phyloP scores from a whole-genome alignment of 2,797 vertebrate genomes.

The Artibeus lituratus region DNA sequence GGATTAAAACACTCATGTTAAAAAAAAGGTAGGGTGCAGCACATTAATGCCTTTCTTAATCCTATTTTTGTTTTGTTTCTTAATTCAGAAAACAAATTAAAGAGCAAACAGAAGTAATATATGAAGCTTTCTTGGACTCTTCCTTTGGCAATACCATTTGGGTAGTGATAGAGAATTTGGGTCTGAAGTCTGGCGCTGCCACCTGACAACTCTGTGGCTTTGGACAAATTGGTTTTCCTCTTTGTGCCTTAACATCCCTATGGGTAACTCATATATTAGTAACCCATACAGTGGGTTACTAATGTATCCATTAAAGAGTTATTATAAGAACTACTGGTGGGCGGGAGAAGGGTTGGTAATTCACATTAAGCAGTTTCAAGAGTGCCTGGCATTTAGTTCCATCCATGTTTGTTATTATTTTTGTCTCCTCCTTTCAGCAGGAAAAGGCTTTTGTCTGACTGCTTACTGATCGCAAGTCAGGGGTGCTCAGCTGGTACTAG shows the following conservation, averaged over 20 bases:
- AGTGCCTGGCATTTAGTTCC: not conserved
- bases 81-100: not conserved
- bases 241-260: not conserved
- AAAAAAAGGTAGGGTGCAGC: not conserved
- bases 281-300: too few species aligned
- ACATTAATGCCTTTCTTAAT: not conserved
- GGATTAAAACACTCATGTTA: not conserved
- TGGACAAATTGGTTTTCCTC: not conserved
- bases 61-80: not conserved
- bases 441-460: not conserved
- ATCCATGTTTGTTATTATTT: not conserved
- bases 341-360: fast-evolving
- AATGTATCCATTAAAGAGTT: not conserved
- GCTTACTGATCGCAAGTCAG: not conserved
- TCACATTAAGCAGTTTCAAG: too few species aligned
- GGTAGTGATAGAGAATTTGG: not conserved
- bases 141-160: not conserved
- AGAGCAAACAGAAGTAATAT: not conserved
- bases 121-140: not conserved
- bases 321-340: not conserved
- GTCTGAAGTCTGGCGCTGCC: not conserved
- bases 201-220: not conserved
- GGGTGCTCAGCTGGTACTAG: not conserved
- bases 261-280: too few species aligned
- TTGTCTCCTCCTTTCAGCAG: not conserved